Base-by-base conservation (phyloP, 2,888 invertebrate species). In the Venustoraphidia nigricollis region DNA sequence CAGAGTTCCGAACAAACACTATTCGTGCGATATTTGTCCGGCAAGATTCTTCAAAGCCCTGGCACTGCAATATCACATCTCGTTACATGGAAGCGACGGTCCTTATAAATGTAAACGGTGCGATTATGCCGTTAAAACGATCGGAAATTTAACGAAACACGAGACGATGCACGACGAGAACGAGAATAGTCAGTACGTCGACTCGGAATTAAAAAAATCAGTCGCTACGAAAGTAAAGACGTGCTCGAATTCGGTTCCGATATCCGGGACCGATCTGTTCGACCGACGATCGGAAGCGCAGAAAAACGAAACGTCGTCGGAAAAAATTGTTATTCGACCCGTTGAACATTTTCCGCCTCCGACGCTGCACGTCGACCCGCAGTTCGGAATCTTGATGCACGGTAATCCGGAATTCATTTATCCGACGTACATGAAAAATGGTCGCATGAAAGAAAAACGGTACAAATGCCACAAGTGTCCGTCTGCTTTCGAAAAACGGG, bases 391-490 rank as follows among this genome's bases (percentile, higher is more conserved):
- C 51, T 64, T 77, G 36, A 81, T 81, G 75, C 77, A 80, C 52
- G 85, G 84, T 5, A 84, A 82, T 65, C 84, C 84, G 1, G 79
- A 82, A 54, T 85, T 85, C 57, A 76, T 80, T 46, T 85, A 85
- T 59, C 84, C 83, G 1, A 81, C 81, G 1, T 81, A 79, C 54
- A 60, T 83, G 49, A 81, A 83, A 62, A 84, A 84, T 59, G 85
- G 84, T 1, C 72, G 79, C 4, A 69, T 81, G 58, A 83, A 82
- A 61, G 82, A 83, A 60, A 85, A 84, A 60, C 73, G 83, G 5
- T 86, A 85, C 65, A 85, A 86, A 64, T 88, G 88, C 62, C 79
- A 81, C 57, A 86, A 87, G 66, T 90, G 90, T 61, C 90, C 91
- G 0, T 88, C 88, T 41, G 86, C 88, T 1, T 90, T 90, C 65